Conservation (phyloP, 2,113 vertebrate species). For the Lucifuga dentata region DNA sequence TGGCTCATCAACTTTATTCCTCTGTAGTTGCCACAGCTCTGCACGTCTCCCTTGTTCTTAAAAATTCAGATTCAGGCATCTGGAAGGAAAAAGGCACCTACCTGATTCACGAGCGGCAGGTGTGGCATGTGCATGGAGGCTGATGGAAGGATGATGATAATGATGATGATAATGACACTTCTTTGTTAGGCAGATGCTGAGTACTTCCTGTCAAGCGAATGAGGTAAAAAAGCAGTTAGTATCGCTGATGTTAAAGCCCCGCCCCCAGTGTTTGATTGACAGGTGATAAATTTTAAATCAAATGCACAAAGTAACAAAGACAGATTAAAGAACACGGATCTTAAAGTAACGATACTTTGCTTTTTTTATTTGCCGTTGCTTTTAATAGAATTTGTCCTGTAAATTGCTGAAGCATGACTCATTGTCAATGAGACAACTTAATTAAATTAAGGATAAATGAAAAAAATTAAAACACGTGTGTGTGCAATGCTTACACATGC, state of each 20-base stretch:
- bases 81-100: constrained; percentile 76
- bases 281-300: no score
- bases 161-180: not conserved
- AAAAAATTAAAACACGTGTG: constrained; percentile 8
- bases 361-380: constrained; percentile 18
- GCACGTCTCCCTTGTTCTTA: no score
- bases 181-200: not conserved
- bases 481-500: constrained; percentile 65
- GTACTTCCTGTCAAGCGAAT: not conserved
- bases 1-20: no score
- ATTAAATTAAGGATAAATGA: constrained; percentile 69
- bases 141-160: constrained; percentile 2
- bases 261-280: not conserved
- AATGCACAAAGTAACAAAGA: not conserved
- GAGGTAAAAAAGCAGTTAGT: not conserved
- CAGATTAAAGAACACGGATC: not conserved
- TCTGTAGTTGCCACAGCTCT: no score
- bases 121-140: constrained; percentile 26
- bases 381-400: constrained; percentile 38
- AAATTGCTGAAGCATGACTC: constrained; percentile 54
- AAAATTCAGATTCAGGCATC: constrained; percentile 85
- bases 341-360: constrained; percentile 2
- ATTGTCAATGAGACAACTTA: constrained; percentile 56
- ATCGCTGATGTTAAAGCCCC: not conserved
- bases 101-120: constrained; percentile 71